Conservation (phyloP, 2,888 invertebrate species). For the Beris morrisii region DNA sequence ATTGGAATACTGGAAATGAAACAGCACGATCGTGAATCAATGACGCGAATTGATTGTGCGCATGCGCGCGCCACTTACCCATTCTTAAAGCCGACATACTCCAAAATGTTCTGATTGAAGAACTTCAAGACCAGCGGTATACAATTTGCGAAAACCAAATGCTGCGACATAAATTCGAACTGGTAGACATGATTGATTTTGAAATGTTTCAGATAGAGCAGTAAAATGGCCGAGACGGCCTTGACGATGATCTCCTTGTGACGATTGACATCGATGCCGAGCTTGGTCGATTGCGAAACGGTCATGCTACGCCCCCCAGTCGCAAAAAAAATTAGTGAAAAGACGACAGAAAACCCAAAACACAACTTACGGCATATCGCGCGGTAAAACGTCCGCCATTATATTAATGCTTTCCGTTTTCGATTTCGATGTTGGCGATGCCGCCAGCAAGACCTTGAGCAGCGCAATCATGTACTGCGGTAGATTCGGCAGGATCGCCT, state of each 20-base stretch:
- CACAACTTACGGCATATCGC: constrained; percentile 85
- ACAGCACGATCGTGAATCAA: too few relatives aligned
- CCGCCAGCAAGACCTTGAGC: constrained; percentile 93
- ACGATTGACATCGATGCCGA: constrained; percentile 95
- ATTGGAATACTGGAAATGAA: constrained; percentile 72
- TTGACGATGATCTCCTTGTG: constrained; percentile 99
- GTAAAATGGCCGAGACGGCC: constrained; percentile 85
- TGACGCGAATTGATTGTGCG: too few relatives aligned
- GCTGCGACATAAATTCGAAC: constrained; percentile 99
- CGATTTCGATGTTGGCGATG: constrained; percentile 98
- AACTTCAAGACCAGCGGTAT: constrained; percentile 97
- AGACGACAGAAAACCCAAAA: not conserved
- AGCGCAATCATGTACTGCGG: constrained; percentile 98
- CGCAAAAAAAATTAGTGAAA: too few relatives aligned
- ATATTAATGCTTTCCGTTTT: constrained; percentile 98
- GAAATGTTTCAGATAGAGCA: constrained; percentile 94
- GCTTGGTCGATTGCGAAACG: constrained; percentile 89
- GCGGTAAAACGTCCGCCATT: constrained; percentile 95
- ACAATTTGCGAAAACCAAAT: constrained; percentile 98
- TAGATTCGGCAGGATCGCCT: constrained; percentile 92
- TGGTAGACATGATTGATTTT: constrained; percentile 97
- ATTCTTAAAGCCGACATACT: constrained; percentile 93
- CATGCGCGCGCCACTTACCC: constrained; percentile 63
- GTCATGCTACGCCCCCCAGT: constrained; percentile 81
- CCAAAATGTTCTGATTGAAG: constrained; percentile 96